Evolutionary conservation across 2,888 invertebrate genomes (phyloP).

Genomic region (Zonitis immaculata): DNA sequence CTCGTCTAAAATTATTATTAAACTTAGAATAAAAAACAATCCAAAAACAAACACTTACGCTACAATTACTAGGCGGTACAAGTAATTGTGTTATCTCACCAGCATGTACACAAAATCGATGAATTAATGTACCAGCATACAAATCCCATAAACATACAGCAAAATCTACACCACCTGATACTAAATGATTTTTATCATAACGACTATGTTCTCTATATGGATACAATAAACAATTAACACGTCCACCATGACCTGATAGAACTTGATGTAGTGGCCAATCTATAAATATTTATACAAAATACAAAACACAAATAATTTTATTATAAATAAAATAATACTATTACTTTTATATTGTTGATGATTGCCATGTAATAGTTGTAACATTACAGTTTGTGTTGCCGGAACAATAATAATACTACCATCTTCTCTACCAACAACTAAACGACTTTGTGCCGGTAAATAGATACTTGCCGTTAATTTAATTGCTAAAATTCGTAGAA

Average conservation of each 20-base stretch:
- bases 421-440: conserved; percentile 93
- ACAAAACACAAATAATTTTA: not conserved
- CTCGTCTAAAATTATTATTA: conserved; percentile 45
- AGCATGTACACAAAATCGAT: conserved; percentile 96
- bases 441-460: conserved; percentile 84
- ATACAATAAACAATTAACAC: conserved; percentile 92
- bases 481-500: conserved; percentile 49
- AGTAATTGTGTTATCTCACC: conserved; percentile 93
- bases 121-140: conserved; percentile 80
- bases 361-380: conserved; percentile 83
- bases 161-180: conserved; percentile 97
- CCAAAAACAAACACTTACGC: conserved; percentile 55
- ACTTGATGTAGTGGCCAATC: conserved; percentile 90
- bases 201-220: conserved; percentile 87
- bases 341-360: conserved; percentile 76
- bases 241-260: conserved; percentile 82
- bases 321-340: conserved; percentile 5
- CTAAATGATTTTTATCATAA: conserved; percentile 82
- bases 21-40: too few species aligned
- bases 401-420: conserved; percentile 95
- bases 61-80: conserved; percentile 89
- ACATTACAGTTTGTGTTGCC: conserved; percentile 91
- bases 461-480: conserved; percentile 93
- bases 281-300: conserved; percentile 35
- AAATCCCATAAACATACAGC: conserved; percentile 96